These are phyloP conservation scores for Ericerus pela DNA, from an alignment of 1,140 invertebrate species.

Conservation along the genomic window DNA sequence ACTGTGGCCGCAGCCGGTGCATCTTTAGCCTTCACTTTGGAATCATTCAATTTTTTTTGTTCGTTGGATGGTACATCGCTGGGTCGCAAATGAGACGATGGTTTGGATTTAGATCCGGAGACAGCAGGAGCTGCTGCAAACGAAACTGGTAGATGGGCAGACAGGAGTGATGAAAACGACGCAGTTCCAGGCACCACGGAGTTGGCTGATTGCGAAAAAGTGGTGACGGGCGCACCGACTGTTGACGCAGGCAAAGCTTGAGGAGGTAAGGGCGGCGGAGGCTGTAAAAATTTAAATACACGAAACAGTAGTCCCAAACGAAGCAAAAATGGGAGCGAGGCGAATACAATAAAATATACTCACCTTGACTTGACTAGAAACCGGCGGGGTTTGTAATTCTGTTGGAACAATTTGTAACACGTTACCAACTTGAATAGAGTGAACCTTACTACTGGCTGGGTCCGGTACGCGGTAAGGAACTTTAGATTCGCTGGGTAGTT, in stretches of 20 bases:
- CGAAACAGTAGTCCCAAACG: no score
- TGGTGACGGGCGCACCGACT: no score
- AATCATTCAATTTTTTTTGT: no score
- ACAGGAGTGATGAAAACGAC: neutral
- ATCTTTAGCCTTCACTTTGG: neutral
- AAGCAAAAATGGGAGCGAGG: no score
- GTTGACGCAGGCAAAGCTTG: no score
- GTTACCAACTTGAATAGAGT: neutral
- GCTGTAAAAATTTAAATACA: no score
- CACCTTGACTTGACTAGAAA: slow-evolving; percentile 6
- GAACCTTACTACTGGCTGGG: neutral
- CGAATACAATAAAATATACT: no score
- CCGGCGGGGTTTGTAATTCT: neutral
- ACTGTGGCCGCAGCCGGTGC: neutral
- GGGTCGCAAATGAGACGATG: neutral
- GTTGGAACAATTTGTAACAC: slow-evolving; percentile 2
- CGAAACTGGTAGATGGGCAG: neutral
- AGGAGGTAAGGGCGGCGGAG: no score
- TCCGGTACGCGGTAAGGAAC: neutral
- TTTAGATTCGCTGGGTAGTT: no score
- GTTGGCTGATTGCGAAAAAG: no score
- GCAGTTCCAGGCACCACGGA: no score
- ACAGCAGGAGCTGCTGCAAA: slow-evolving; percentile 2
- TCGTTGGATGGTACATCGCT: neutral
- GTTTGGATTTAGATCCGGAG: neutral